Evolutionary conservation across 2,113 vertebrate genomes (phyloP).

Genomic region (Willisornis vidua): DNA sequence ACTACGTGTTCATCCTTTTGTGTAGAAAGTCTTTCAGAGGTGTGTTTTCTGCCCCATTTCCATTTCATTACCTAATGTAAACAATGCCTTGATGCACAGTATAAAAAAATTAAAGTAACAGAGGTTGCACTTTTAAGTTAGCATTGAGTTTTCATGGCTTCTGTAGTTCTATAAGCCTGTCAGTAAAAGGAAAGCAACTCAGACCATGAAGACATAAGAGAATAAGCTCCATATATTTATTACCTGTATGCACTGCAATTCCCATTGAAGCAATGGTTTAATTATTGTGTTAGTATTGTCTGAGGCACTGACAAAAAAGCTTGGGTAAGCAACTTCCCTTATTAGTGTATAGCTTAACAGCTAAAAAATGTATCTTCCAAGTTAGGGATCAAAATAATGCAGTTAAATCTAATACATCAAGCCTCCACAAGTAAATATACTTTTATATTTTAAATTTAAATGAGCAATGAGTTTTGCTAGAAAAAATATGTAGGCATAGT

Average conservation of each 20-base stretch:
- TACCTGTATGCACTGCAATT: not conserved
- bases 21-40: conserved; percentile 22
- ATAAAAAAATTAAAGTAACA: not conserved
- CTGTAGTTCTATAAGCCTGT: not conserved
- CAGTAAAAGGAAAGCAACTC: not conserved
- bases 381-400: not conserved
- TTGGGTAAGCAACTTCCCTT: not conserved
- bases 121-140: not conserved
- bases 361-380: not conserved
- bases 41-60: not conserved
- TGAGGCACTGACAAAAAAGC: not conserved
- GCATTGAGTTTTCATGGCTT: not conserved
- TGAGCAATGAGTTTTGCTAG: not conserved
- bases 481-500: not conserved
- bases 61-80: not conserved
- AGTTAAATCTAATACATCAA: not conserved
- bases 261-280: not conserved
- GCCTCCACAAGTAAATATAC: not conserved
- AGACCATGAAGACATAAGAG: not conserved
- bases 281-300: not conserved
- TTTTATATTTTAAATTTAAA: conserved; percentile 6
- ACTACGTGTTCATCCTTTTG: conserved; percentile 70
- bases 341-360: not conserved
- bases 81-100: not conserved
- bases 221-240: not conserved